Evolutionary conservation across 2,797 vertebrate genomes (phyloP).

Genomic region (Myotis myotis): DNA sequence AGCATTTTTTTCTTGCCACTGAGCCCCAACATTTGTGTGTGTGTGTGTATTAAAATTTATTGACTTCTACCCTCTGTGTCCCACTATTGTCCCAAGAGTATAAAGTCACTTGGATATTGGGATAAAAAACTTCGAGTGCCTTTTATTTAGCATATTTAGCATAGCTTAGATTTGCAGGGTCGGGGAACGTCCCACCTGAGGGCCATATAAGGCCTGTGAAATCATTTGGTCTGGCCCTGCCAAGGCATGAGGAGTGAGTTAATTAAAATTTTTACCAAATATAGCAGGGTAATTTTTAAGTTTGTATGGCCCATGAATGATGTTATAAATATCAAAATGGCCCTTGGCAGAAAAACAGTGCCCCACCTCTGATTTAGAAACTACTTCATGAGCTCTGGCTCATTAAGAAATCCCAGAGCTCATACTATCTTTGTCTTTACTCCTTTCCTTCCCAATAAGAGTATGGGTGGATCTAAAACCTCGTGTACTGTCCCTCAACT

Average conservation of each 20-base stretch:
- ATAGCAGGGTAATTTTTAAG: too few relatives aligned
- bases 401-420: constrained; percentile 1
- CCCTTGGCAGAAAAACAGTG: too few relatives aligned
- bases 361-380: background rate
- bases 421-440: background rate
- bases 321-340: too few relatives aligned
- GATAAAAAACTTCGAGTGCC: background rate
- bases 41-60: background rate
- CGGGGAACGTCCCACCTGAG: too few relatives aligned
- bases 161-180: background rate
- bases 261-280: too few relatives aligned
- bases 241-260: too few relatives aligned
- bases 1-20: background rate
- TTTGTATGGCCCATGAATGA: too few relatives aligned
- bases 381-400: background rate
- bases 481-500: background rate
- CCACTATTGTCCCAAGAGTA: background rate
- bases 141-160: constrained; percentile 6
- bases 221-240: too few relatives aligned
- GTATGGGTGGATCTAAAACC: background rate
- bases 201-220: too few relatives aligned
- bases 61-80: background rate
- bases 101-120: constrained; percentile 29
- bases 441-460: background rate
- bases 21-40: background rate